Evolutionary conservation across 2,797 vertebrate species (phyloP).

Genomic region (Poeciliopsis paucimaculata): DNA sequence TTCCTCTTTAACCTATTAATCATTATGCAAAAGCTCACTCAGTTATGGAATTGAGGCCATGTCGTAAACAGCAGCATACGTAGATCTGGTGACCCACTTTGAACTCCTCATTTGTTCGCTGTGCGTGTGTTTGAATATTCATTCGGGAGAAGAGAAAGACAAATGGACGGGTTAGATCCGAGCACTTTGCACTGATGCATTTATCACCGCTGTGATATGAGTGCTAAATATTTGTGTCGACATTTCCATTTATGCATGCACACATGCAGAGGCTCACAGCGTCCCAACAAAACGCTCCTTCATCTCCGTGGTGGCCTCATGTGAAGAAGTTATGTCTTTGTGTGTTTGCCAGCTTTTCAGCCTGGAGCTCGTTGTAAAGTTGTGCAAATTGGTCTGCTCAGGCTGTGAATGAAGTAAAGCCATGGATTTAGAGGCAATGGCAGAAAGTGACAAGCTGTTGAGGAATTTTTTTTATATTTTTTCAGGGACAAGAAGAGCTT

Average conservation of each 20-base stretch:
- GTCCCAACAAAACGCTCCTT: constrained; percentile 73
- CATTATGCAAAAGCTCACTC: constrained; percentile 19
- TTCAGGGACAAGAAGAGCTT: background rate
- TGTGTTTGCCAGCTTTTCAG: constrained; percentile 61
- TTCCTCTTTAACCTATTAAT: constrained; percentile 26
- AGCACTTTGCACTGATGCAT: constrained; percentile 8
- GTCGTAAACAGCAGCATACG: constrained; percentile 19
- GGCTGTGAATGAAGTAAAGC: constrained; percentile 30
- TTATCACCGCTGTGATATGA: background rate
- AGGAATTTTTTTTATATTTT: constrained; percentile 9
- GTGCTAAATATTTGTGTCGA: constrained; percentile 22
- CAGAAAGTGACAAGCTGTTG: background rate
- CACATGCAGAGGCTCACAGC: constrained; percentile 49
- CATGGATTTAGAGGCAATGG: constrained; percentile 12
- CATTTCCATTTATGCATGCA: constrained; percentile 27
- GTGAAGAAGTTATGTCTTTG: constrained; percentile 71
- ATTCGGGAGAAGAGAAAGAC: background rate
- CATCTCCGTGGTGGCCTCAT: constrained; percentile 60
- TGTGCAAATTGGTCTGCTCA: constrained; percentile 65
- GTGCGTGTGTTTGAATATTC: background rate
- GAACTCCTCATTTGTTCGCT: background rate
- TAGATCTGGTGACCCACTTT: constrained; percentile 9
- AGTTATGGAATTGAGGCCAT: constrained; percentile 47
- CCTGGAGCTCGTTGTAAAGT: constrained; percentile 60
- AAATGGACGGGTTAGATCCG: background rate